Conservation (phyloP, 2,888 invertebrate species). For the Tricholauxania praeusta region DNA sequence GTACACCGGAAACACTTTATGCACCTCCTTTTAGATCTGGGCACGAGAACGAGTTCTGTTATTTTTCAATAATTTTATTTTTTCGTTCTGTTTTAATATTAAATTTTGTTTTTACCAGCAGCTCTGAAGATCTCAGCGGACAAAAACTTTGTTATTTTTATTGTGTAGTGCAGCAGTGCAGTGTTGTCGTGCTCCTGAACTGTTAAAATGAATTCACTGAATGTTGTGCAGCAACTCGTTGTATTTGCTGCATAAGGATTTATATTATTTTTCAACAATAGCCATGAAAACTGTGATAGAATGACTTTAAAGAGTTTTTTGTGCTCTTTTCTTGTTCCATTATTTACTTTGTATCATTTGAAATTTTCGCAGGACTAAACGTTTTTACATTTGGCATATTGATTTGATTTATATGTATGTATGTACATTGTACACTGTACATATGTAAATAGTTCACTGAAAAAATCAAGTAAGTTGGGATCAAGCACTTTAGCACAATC, state of each 20-base stretch:
- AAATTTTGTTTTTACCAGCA: not conserved
- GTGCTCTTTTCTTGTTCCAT: slow-evolving; percentile 28
- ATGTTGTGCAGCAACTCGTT: no score
- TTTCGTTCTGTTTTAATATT: not conserved
- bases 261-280: no score
- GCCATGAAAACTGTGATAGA: no score
- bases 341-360: slow-evolving; percentile 49
- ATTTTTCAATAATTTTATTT: not conserved
- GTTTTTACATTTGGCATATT: slow-evolving; percentile 8
- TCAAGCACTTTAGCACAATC: no score
- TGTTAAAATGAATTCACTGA: no score
- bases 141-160: slow-evolving; percentile 24
- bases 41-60: not conserved
- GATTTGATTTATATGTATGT: not conserved
- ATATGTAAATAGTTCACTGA: no score
- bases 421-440: no score
- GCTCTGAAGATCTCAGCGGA: slow-evolving; percentile 22
- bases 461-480: no score
- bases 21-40: no score
- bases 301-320: slow-evolving; percentile 5
- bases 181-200: slow-evolving; percentile 1
- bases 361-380: slow-evolving; percentile 41
- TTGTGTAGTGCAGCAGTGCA: not conserved
- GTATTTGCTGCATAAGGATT: no score
- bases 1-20: no score